These are phyloP conservation scores for Caenorhabditis sp. DNA, from an alignment of 2,888 invertebrate species.

Conservation along the genomic window DNA sequence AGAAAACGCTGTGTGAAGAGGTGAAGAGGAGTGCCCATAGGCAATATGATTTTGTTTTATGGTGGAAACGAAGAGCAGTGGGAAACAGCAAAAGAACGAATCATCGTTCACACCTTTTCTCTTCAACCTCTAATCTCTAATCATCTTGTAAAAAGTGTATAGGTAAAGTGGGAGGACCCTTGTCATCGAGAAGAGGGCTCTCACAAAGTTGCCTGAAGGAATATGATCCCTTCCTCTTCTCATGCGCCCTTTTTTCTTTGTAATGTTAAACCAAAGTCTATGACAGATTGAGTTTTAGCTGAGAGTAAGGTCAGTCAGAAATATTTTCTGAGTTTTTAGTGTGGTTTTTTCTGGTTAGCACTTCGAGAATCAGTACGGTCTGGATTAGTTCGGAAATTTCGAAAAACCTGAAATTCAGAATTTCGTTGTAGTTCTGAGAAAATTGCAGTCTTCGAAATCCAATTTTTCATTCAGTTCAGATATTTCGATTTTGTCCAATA, in stretches of 20 bases:
- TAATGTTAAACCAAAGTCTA: slow-evolving; percentile 52
- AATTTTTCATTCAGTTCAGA: too few relatives aligned
- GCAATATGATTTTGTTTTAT: slow-evolving; percentile 64
- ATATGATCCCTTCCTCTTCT: slow-evolving; percentile 52
- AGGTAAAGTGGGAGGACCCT: slow-evolving; percentile 31
- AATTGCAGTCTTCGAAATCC: too few relatives aligned
- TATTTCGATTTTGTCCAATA: too few relatives aligned
- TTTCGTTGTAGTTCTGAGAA: neutral
- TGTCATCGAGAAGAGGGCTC: slow-evolving; percentile 25
- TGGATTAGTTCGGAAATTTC: too few relatives aligned
- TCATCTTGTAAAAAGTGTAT: slow-evolving; percentile 38
- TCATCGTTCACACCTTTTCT: slow-evolving; percentile 18
- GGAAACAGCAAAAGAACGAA: neutral
- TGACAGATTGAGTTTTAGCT: slow-evolving; percentile 19
- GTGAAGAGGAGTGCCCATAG: slow-evolving; percentile 50
- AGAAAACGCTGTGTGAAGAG: slow-evolving; percentile 41
- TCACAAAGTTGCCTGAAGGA: slow-evolving; percentile 58
- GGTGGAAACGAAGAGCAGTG: slow-evolving; percentile 21
- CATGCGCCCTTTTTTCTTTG: slow-evolving; percentile 42
- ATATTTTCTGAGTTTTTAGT: slow-evolving; percentile 9
- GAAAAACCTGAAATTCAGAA: neutral
- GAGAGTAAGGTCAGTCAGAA: neutral
- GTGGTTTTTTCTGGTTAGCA: too few relatives aligned
- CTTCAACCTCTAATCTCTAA: slow-evolving; percentile 13
- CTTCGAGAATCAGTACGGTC: neutral